Percentiles rank a stretch among this genome's conserved stretches.
Conservation (phyloP, 2,797 vertebrate genomes). For the Chelon labrosus region DNA sequence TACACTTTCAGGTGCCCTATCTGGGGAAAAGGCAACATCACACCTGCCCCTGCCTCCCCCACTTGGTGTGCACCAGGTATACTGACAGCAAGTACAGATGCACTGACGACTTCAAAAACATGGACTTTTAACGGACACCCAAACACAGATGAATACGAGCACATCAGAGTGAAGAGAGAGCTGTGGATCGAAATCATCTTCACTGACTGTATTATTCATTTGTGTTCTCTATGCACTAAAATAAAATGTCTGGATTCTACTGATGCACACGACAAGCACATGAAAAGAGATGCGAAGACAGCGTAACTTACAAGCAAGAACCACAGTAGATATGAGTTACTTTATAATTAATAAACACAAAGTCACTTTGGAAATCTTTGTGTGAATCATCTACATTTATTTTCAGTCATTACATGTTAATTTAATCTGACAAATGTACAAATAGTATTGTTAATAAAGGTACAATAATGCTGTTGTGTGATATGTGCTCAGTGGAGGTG, state of each 20-base stretch:
- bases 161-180: conserved; percentile 26
- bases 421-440: conserved; percentile 58
- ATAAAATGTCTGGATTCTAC: conserved; percentile 34
- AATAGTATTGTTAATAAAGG: conserved; percentile 70
- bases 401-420: conserved; percentile 46
- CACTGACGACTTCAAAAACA: conserved; percentile 88
- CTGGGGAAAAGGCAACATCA: conserved; percentile 89
- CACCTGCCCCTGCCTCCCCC: conserved; percentile 90
- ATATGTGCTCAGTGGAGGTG: not conserved
- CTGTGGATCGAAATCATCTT: conserved; percentile 31
- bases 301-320: conserved; percentile 17
- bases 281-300: conserved; percentile 13
- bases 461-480: conserved; percentile 12
- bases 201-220: conserved; percentile 46
- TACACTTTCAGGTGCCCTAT: conserved; percentile 87
- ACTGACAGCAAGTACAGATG: conserved; percentile 88
- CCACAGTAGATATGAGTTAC: conserved; percentile 24
- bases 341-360: conserved; percentile 32
- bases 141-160: conserved; percentile 10
- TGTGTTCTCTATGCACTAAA: conserved; percentile 60
- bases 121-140: conserved; percentile 83
- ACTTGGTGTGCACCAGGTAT: conserved; percentile 86
- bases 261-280: conserved; percentile 27
- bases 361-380: conserved; percentile 12
- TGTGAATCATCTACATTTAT: conserved; percentile 33